A percentile compares a stretch with the other conserved stretches of the same genome.
Conservation (phyloP, 2,797 vertebrate species). For the Acrossocheilus wenchowensis region DNA sequence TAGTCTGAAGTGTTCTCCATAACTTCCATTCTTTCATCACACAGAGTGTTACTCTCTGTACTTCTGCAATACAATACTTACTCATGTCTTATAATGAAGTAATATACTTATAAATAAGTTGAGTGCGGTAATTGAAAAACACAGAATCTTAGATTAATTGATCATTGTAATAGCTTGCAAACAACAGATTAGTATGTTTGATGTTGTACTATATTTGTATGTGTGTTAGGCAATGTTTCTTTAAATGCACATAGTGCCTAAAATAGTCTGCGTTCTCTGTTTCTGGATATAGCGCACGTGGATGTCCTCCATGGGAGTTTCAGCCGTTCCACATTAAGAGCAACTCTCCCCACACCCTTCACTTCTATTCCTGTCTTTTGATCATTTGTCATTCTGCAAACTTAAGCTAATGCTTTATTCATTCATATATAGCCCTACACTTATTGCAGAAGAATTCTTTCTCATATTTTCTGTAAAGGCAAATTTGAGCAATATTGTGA, state of each 20-base stretch:
- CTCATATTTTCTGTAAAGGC: not conserved
- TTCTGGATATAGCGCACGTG: constrained; percentile 28
- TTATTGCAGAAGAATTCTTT: constrained; percentile 20
- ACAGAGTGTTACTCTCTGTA: not conserved
- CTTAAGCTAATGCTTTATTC: constrained; percentile 40
- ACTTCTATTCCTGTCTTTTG: constrained; percentile 24
- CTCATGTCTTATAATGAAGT: not conserved
- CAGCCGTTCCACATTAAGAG: constrained; percentile 26
- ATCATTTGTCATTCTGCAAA: constrained; percentile 34
- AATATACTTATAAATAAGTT: no score
- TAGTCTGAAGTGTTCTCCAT: not conserved
- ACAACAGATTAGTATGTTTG: not conserved
- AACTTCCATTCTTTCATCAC: no score
- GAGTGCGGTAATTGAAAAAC: not conserved
- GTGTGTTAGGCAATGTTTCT: not conserved
- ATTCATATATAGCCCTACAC: not conserved
- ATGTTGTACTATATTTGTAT: not conserved
- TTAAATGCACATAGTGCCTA: constrained; percentile 24
- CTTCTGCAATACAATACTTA: not conserved
- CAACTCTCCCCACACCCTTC: constrained; percentile 1
- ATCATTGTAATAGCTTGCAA: not conserved
- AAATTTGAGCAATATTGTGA: not conserved
- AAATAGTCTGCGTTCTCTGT: constrained; percentile 19
- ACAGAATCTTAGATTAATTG: not conserved
- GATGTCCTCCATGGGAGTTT: constrained; percentile 37